Base-by-base conservation (phyloP, 2,888 invertebrate species). In the Xestobium rufovillosum region DNA sequence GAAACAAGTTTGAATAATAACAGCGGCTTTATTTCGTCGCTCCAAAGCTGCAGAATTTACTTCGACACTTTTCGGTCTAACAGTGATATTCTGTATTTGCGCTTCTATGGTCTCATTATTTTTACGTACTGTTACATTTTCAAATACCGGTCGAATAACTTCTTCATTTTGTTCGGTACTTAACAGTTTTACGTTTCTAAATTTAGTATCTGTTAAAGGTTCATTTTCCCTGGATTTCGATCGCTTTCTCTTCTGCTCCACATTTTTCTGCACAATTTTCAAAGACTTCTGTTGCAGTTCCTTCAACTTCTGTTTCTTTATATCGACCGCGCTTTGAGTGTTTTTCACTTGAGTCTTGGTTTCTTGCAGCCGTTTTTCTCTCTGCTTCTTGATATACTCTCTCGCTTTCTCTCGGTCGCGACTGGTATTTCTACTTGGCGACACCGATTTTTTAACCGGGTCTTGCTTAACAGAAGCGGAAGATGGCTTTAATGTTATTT, bases 331-430 rank as follows among this genome's bases (percentile, higher is more conserved):
- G 37, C 42, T 48, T 17, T 45, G 40, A 9, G 42, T 43, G 9
- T 42, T 41, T 14, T 50, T 50, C n/a, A 50, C 48, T 38, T 68
- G 63, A 35, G 60, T 56, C 41, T 63, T 59, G 37, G 60, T 49
- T 39, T 62, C 56, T 34, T 63, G 58, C 26, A 60, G 55, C 6
- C 75, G 57, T 48, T 71, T 70, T 37, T 68, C 67, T 47, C 65
- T 69, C 53, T 76, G 73, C 45, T 69, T 70, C 44, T 67, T 67
- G 46, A 77, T 76, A 52, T 67, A 77, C 43, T 69, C 67, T 3
- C 72, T 59, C 1, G 75, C 68, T 45, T 69, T 67, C 34, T 70
- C 67, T 1, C 66, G 61, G 56, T 73, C 67, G 49, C 76, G 75
- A 37, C 50, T 44, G 41, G 55, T 49, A 4, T 27, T 28, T 40